Base-by-base conservation (phyloP, 2,797 vertebrate species). In the Rhynchonycteris naso region DNA sequence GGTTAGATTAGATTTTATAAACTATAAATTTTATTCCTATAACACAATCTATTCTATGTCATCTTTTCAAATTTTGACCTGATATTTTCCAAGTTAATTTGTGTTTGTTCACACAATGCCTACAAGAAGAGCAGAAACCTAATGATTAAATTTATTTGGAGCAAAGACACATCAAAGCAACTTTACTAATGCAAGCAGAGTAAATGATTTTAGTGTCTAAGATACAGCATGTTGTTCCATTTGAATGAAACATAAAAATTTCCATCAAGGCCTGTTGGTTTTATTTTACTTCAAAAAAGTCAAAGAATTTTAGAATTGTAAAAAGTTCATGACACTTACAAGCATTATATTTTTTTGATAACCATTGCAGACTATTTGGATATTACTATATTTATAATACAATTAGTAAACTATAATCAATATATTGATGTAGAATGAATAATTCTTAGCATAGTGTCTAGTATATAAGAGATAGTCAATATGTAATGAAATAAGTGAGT, bases 251-350 rank as follows among this genome's bases (percentile, higher is more conserved):
- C 68, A 58, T 78, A 38, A 85, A 66, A 91, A 89, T 84, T 19
- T 56, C 7, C 15, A 58, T 79, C 18, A 84, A 72, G 1, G 22
- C 1, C 4, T 19, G 0, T 76, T 93, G 21, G 83, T 59, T 80
- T 90, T 76, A 54, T 72, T 12, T 30, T 88, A 63, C 72, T 95
- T 96, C 1, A 69, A 92, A 91, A 87, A 15, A 92, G 16, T 72
- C 26, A 92, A 80, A 2, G 5, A 87, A 75, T 75, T 87, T 74
- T 52, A 75, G 19, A 86, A 5, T 1, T 69, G 1, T 72, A n/a
- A 95, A 80, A 66, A 94, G 30, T 66, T 93, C 16, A 84, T 43
- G 13, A 68, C 50, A 52, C 5, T 81, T 22, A 28, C 5, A 79
- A 90, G 2, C 33, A 33, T 11, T 82, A 2, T 79, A 81, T 56